phyloP scores from a whole-genome alignment of 2,888 invertebrate genomes.

The Phengaris alcon region DNA sequence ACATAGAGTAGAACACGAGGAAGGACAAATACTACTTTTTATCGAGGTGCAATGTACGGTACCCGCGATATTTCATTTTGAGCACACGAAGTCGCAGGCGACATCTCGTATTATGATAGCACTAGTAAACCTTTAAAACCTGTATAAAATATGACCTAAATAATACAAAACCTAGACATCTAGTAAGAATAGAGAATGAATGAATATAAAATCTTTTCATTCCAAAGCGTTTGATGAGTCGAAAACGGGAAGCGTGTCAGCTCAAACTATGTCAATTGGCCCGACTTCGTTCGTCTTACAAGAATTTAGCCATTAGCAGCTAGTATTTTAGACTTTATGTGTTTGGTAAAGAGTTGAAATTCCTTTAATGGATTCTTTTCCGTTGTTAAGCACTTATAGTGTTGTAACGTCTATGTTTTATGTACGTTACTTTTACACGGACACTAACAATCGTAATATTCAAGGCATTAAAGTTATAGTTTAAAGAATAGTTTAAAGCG shows the following conservation, averaged over 20 bases:
- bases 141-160: constrained; percentile 8
- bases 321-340: background rate
- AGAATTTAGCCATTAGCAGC: background rate
- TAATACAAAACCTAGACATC: constrained; percentile 10
- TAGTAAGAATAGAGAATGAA: constrained; percentile 1
- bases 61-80: too few species aligned
- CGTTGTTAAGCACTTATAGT: background rate
- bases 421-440: background rate
- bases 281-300: constrained; percentile 30
- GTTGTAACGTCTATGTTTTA: background rate
- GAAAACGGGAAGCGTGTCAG: constrained; percentile 33
- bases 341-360: background rate
- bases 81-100: too few species aligned
- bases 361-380: background rate
- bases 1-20: too few species aligned
- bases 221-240: constrained; percentile 29
- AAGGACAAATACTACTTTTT: too few species aligned
- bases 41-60: too few species aligned
- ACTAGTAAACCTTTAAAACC: constrained; percentile 6
- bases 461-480: too few species aligned
- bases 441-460: background rate
- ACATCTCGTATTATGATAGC: background rate
- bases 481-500: too few species aligned
- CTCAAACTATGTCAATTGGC: constrained; percentile 36
- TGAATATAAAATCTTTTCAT: constrained; percentile 26